Evolutionary conservation across 2,797 vertebrate species (phyloP), one percentile per base, ranked within the genome.

Genomic region (Galagoides demidoff): DNA sequence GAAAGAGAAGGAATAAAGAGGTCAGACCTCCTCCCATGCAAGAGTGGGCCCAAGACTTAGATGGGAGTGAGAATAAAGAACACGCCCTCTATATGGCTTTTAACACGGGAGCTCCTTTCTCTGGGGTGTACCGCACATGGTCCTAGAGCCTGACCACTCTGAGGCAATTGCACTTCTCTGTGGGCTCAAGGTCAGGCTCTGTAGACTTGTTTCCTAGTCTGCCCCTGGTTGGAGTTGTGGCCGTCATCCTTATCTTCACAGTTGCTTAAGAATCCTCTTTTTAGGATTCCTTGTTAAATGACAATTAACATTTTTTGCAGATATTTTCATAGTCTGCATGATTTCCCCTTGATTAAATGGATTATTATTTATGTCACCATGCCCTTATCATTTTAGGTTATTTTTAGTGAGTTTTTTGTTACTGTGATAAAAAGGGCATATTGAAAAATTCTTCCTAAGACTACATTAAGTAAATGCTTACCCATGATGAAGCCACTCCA

Each of bases 121-220:
- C 13, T 31, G 7, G 23, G 74, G 16, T 17, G 1, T 0, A 0
- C 3, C 13, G 34, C 22, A 4, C 37, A 0, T 0, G 29, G 63
- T n/a, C 29, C 57, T 16, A 0, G 37, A 31, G 16, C 39, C 22
- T 7, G 52, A 27, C 16, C 11, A 9, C 59, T 6, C 31, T 0
- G 0, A 79, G 59, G 37, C 39, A 39, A 25, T 20, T 31, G 43
- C 22, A 76, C 1, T 7, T 85, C 22, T 45, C 29, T 23, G 64
- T 25, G 25, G n/a, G 7, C 3, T 71, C 20, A 13, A n/a, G 73
- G 9, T 39, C 20, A 11, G 70, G 19, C 3, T 5, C 34, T 2
- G 1, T 14, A n/a, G 59, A 25, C 10, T 5, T 13, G 25, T 9
- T 92, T 23, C 22, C 61, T 22, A 73, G 27, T 37, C 37, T 63